phyloP scores from a whole-genome alignment of 92 coral and sea anemone species.

The Zoanthus sansibaricus region DNA sequence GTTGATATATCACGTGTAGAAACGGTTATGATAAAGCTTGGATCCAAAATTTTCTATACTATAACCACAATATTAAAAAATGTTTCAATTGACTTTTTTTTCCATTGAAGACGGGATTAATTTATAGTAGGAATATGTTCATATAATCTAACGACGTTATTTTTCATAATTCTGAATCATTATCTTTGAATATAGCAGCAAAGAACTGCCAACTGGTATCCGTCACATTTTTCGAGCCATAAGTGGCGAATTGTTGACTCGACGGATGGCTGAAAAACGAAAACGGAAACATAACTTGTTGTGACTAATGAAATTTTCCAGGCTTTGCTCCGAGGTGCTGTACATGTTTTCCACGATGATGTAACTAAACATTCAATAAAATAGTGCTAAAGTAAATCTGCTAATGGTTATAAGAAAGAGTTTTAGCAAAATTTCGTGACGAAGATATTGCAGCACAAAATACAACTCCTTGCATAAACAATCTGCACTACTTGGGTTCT shows the following conservation, averaged over 20 bases:
- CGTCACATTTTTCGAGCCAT: neutral
- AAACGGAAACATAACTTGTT: constrained; percentile 14
- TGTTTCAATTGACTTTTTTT: neutral
- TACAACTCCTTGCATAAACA: neutral
- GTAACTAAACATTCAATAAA: neutral
- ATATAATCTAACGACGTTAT: too few species aligned
- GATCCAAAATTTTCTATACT: neutral
- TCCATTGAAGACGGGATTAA: neutral
- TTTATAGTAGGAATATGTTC: neutral
- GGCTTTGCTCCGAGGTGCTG: neutral
- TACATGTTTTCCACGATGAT: neutral
- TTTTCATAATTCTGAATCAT: too few species aligned
- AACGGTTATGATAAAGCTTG: neutral
- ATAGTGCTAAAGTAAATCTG: neutral
- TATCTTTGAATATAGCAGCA: too few species aligned
- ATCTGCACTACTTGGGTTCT: neutral
- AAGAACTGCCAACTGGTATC: neutral
- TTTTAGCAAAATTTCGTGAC: constrained; percentile 1
- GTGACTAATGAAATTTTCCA: constrained; percentile 27
- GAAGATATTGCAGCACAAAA: neutral
- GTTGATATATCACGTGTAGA: neutral
- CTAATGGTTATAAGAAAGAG: neutral
- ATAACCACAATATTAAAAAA: neutral
- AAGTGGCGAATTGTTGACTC: neutral
- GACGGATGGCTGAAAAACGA: neutral